These are phyloP conservation scores for Tromatobia lineatoria DNA, from an alignment of 2,888 invertebrate genomes.

Conservation along the genomic window DNA sequence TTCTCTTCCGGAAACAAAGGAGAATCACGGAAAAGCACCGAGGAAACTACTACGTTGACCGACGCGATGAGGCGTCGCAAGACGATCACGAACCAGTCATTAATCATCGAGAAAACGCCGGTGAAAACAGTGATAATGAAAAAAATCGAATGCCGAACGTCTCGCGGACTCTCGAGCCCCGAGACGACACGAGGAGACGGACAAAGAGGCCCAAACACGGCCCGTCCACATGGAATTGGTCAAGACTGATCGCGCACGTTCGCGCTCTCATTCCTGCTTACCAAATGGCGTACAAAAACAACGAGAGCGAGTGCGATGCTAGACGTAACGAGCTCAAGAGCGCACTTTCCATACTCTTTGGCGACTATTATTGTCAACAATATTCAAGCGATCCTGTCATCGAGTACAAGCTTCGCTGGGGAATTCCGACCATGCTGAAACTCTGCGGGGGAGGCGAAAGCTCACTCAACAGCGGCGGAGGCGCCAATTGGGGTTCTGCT, in stretches of 20 bases:
- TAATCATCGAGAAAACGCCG: constrained; percentile 49
- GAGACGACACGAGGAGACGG: constrained; percentile 36
- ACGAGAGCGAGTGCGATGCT: constrained; percentile 71
- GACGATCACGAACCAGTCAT: constrained; percentile 39
- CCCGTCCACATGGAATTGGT: constrained; percentile 67
- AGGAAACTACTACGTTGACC: constrained; percentile 13
- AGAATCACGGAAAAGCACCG: neutral
- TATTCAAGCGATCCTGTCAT: constrained; percentile 70
- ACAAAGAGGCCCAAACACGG: constrained; percentile 55
- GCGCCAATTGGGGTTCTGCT: constrained; percentile 93
- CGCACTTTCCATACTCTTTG: constrained; percentile 75
- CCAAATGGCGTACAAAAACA: constrained; percentile 71
- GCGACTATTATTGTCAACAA: constrained; percentile 37
- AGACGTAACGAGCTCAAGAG: constrained; percentile 77
- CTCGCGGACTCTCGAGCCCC: constrained; percentile 16
- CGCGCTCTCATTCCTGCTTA: constrained; percentile 76
- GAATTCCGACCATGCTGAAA: constrained; percentile 88
- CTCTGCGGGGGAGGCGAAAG: constrained; percentile 93
- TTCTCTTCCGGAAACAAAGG: neutral
- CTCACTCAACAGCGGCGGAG: constrained; percentile 90
- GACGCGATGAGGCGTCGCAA: neutral
- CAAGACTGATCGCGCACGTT: constrained; percentile 72
- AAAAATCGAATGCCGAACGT: constrained; percentile 35
- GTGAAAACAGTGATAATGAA: constrained; percentile 37
- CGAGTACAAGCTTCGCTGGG: constrained; percentile 86